phyloP scores from a whole-genome alignment of 2,888 invertebrate genomes.

The Phytoseiulus persimilis region DNA sequence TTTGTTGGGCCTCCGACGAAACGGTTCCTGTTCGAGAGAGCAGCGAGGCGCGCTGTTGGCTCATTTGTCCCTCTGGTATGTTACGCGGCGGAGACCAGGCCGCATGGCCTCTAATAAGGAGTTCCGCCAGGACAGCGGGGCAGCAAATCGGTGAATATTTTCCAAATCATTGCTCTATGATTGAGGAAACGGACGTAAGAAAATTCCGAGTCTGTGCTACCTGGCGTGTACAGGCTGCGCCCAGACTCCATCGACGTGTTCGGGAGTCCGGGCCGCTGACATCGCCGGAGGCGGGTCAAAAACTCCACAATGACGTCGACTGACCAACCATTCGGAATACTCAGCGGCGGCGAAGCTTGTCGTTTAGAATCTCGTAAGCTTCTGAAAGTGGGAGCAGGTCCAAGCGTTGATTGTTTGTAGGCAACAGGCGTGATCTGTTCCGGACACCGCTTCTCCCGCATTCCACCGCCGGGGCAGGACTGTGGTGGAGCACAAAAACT shows the following conservation, averaged over 20 bases:
- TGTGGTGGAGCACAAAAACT: background rate
- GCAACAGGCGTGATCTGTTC: background rate
- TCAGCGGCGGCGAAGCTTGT: background rate
- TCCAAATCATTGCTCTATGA: background rate
- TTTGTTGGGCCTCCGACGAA: background rate
- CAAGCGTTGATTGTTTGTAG: background rate
- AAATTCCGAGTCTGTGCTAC: background rate
- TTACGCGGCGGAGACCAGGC: background rate
- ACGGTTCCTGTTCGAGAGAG: background rate
- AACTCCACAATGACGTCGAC: too few relatives aligned
- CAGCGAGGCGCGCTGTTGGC: background rate
- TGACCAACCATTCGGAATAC: too few relatives aligned
- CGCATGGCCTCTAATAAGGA: background rate
- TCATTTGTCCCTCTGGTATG: background rate
- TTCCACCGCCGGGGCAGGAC: background rate
- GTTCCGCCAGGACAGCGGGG: background rate
- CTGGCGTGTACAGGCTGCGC: background rate
- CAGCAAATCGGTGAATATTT: background rate
- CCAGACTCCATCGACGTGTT: too few relatives aligned
- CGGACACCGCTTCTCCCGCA: background rate
- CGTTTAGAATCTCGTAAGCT: background rate
- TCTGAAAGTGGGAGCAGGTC: background rate
- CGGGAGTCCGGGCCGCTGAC: too few relatives aligned
- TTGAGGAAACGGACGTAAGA: background rate
- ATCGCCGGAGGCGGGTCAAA: too few relatives aligned